A percentile compares a stretch with the other conserved stretches of the same genome.
phyloP scores from a whole-genome alignment of 2,888 invertebrate genomes.

The Acronicta alni region DNA sequence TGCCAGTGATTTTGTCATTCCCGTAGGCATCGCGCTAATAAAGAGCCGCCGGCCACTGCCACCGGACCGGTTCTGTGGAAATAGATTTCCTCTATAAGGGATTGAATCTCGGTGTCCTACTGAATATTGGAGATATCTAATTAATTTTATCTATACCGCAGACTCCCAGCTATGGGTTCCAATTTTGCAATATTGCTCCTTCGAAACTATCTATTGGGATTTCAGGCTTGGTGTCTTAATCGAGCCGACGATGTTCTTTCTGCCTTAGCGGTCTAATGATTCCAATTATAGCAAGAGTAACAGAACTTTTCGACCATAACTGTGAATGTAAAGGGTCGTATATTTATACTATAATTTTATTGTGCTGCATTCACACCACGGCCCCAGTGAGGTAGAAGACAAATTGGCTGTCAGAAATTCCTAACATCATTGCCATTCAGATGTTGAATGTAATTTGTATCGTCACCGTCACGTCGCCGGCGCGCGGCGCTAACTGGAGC shows the following conservation, averaged over 20 bases:
- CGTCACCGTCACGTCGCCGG: constrained; percentile 59
- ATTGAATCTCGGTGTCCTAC: constrained; percentile 55
- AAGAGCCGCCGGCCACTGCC: constrained; percentile 60
- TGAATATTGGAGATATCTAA: constrained; percentile 64
- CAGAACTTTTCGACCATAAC: constrained; percentile 27
- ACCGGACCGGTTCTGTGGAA: constrained; percentile 62
- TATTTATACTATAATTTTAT: constrained; percentile 54
- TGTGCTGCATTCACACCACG: constrained; percentile 54
- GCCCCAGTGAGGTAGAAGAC: constrained; percentile 59
- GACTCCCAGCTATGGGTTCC: constrained; percentile 48
- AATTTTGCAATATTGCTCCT: constrained; percentile 56
- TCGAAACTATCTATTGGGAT: constrained; percentile 50
- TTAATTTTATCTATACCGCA: constrained; percentile 59
- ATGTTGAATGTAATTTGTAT: constrained; percentile 71
- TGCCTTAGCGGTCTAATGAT: constrained; percentile 16
- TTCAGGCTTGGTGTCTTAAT: constrained; percentile 51
- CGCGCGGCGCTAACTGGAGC: constrained; percentile 50
- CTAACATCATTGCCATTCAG: constrained; percentile 73
- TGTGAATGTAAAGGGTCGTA: constrained; percentile 32
- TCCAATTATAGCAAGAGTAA: constrained; percentile 39
- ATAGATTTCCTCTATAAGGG: constrained; percentile 66
- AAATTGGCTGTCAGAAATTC: constrained; percentile 70
- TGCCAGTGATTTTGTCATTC: constrained; percentile 76
- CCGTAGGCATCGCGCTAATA: constrained; percentile 69
- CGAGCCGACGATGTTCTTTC: constrained; percentile 27